Evolutionary conservation across 1,140 invertebrate genomes (phyloP), one percentile per base, ranked within the genome.

Genomic region (Lasaia peninsularis): DNA sequence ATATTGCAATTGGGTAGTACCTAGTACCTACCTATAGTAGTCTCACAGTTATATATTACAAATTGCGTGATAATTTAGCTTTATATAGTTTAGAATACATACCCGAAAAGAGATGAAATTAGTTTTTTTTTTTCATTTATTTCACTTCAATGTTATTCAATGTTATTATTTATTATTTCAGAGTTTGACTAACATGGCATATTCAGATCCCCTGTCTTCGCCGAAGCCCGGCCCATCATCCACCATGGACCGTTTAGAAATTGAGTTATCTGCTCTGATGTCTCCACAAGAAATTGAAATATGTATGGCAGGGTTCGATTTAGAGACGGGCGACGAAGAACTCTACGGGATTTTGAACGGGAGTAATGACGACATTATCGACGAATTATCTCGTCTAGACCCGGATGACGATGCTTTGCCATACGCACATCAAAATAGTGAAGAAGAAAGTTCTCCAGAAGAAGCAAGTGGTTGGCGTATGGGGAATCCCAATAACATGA

Each of bases 331-430:
- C 49, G 49, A 51, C 49, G 49, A 51, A 51, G 49, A 51, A 10
- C 49, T 51, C 49, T 51, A 51, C 49, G 49, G 49, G 49, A 51
- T 51, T 51, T 51, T 51, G 49, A 24, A 51, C 49, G 49, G 49
- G 49, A 51, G 49, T 51, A 51, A 51, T 51, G 49, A 51, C 20
- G 49, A 51, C 49, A 51, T 51, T 51, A 24, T 51, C 49, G 49
- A 51, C 21, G 49, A 51, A 24, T 51, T 51, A 51, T 51, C 20
- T 24, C 21, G 5, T 28, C 0, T 51, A 31, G 49, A 51, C 48
- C 48, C 48, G 48, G 18, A 50, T 50, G 48, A 33, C 32, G 32
- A 33, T 33, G 32, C 32, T 33, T 33, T 33, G 32, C 3, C 32
- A 33, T 33, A 33, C 32, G 32, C 32, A 33, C 32, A 33, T 33